Conservation (phyloP, 2,888 invertebrate species). For the Helobdella robusta region DNA sequence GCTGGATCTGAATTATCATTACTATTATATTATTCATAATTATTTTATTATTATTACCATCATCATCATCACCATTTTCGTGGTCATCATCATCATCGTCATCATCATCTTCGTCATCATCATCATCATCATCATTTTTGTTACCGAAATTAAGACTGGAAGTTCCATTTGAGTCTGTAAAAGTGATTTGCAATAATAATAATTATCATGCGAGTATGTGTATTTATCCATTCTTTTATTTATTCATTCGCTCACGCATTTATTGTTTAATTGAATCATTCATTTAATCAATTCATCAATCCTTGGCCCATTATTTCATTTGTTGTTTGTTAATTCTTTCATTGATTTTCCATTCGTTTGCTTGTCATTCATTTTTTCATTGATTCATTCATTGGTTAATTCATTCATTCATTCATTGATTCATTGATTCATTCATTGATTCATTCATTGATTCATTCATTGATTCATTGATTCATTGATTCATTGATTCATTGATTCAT, state of each 20-base stretch:
- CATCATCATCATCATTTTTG: background rate
- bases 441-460: constrained; percentile 19
- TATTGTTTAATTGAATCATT: no score
- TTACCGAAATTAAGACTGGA: background rate
- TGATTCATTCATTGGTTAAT: background rate
- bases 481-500: constrained; percentile 22
- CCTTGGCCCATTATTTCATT: no score
- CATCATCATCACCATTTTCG: background rate
- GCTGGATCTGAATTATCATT: no score
- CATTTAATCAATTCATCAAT: no score
- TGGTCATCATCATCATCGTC: background rate
- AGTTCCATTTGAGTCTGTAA: background rate
- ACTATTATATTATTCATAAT: no score
- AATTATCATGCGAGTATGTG: no score
- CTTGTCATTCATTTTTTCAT: background rate
- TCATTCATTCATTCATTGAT: background rate
- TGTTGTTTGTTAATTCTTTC: no score
- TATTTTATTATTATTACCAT: background rate
- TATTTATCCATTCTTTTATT: no score
- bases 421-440: background rate
- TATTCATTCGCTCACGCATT: no score
- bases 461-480: constrained; percentile 23
- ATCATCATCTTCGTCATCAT: background rate
- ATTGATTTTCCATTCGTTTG: background rate
- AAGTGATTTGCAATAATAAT: no score